Conservation (phyloP, 2,113 vertebrate species). For the Nesospiza acunhae region DNA sequence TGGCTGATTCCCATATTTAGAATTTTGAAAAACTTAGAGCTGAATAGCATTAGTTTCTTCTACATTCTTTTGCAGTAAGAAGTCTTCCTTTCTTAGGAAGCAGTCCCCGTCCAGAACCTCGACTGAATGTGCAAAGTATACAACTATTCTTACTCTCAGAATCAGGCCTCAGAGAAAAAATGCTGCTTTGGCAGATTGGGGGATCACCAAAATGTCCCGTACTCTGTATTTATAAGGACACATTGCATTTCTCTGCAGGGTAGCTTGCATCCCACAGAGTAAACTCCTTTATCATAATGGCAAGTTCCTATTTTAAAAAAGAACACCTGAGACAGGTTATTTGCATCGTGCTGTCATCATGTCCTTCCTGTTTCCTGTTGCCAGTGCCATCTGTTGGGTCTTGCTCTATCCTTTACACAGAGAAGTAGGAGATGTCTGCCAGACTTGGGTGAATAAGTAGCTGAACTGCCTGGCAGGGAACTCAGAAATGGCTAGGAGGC, state of each 20-base stretch:
- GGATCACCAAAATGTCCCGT: background rate
- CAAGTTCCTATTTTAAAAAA: slow-evolving; percentile 25
- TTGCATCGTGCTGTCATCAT: background rate
- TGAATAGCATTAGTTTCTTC: background rate
- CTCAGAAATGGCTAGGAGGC: background rate
- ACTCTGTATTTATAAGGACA: background rate
- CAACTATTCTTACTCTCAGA: background rate
- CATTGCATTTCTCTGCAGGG: background rate
- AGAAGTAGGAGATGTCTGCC: background rate
- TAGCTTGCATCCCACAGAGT: background rate
- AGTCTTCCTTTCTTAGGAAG: background rate
- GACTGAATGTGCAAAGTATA: background rate
- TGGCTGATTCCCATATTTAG: background rate
- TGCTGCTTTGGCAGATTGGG: background rate
- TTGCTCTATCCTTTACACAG: background rate
- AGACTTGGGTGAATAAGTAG: background rate
- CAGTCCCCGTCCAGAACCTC: background rate
- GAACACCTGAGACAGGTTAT: background rate
- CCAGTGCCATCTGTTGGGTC: slow-evolving; percentile 27
- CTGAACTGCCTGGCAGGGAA: background rate
- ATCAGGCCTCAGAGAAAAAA: background rate
- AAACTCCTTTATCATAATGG: background rate
- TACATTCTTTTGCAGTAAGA: background rate
- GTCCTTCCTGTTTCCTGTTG: background rate
- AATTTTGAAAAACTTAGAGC: background rate